Evolutionary conservation across 1,140 invertebrate genomes (phyloP).

Genomic region (Pseudobourletiella spinata): DNA sequence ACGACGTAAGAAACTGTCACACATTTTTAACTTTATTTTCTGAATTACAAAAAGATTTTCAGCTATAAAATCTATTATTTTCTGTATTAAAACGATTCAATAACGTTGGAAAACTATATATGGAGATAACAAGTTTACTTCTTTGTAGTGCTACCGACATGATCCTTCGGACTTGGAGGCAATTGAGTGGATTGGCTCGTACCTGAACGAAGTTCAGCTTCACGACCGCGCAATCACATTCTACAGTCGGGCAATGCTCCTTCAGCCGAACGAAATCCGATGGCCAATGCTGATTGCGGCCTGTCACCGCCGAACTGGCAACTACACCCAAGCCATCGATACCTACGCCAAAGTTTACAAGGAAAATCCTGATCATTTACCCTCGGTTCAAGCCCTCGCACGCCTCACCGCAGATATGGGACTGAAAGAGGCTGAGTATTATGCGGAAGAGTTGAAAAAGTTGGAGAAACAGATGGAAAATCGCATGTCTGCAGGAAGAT

Average conservation of each 20-base stretch:
- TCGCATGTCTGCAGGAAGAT: slow-evolving; percentile 19
- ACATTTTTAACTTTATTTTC: too few species aligned
- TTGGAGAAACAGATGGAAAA: slow-evolving; percentile 67
- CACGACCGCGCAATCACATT: slow-evolving; percentile 81
- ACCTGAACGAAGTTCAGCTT: slow-evolving; percentile 81
- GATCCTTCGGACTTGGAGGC: slow-evolving; percentile 82
- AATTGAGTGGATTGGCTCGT: slow-evolving; percentile 84
- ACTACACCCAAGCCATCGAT: slow-evolving; percentile 70
- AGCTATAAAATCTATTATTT: too few species aligned
- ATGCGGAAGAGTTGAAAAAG: slow-evolving; percentile 67
- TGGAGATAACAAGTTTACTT: too few species aligned
- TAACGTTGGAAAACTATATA: slow-evolving; percentile 19
- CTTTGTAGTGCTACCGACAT: slow-evolving; percentile 65
- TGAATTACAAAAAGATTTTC: too few species aligned
- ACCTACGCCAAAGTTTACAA: slow-evolving; percentile 54
- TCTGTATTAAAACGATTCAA: slow-evolving; percentile 16
- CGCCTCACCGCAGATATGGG: slow-evolving; percentile 72
- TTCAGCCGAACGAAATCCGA: slow-evolving; percentile 74
- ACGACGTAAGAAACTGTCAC: slow-evolving; percentile 66
- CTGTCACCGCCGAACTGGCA: slow-evolving; percentile 70
- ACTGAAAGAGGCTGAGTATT: slow-evolving; percentile 67
- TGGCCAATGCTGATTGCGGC: slow-evolving; percentile 77
- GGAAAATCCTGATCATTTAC: slow-evolving; percentile 27
- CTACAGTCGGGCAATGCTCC: slow-evolving; percentile 77
- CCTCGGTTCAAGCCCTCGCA: slow-evolving; percentile 69